A percentile compares a stretch with the other conserved stretches of the same genome.
These are phyloP conservation scores for Sthenelais limicola DNA, from an alignment of 2,888 invertebrate species.

Conservation along the genomic window DNA sequence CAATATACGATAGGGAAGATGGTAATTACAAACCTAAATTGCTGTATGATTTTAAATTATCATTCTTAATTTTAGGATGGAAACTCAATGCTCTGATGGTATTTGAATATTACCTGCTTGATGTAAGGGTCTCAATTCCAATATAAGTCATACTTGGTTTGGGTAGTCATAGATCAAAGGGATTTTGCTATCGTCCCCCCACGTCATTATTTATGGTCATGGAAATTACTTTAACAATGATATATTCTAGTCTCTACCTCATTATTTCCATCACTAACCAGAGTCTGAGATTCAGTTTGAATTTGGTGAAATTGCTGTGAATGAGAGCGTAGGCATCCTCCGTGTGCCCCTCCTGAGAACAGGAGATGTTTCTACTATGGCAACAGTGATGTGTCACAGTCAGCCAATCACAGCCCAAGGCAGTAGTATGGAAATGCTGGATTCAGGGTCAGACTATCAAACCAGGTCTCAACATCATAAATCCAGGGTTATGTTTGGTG, in stretches of 20 bases:
- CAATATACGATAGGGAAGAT: constrained; percentile 67
- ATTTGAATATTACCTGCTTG: too few species aligned
- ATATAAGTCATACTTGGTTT: too few species aligned
- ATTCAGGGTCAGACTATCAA: constrained; percentile 68
- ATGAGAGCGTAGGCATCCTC: constrained; percentile 63
- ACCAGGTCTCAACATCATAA: constrained; percentile 58
- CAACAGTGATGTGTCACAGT: constrained; percentile 66
- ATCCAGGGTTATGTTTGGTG: constrained; percentile 62
- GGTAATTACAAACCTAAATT: constrained; percentile 57
- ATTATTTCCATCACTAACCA: constrained; percentile 50
- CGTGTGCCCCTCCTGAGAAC: constrained; percentile 60
- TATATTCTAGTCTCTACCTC: not conserved
- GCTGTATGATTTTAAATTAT: too few species aligned
- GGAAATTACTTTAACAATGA: not conserved
- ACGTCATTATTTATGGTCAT: too few species aligned
- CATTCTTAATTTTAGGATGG: too few species aligned
- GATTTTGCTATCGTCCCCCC: too few species aligned
- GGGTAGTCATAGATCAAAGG: too few species aligned
- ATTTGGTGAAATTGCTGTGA: constrained; percentile 57
- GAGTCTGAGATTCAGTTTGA: constrained; percentile 67
- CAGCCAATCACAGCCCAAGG: constrained; percentile 65
- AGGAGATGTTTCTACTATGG: constrained; percentile 52
- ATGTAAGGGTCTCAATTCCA: too few species aligned
- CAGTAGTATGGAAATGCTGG: constrained; percentile 59
- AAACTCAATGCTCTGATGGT: too few species aligned